Conservation (phyloP, 2,113 vertebrate genomes). For the Tachysurus fulvidraco region DNA sequence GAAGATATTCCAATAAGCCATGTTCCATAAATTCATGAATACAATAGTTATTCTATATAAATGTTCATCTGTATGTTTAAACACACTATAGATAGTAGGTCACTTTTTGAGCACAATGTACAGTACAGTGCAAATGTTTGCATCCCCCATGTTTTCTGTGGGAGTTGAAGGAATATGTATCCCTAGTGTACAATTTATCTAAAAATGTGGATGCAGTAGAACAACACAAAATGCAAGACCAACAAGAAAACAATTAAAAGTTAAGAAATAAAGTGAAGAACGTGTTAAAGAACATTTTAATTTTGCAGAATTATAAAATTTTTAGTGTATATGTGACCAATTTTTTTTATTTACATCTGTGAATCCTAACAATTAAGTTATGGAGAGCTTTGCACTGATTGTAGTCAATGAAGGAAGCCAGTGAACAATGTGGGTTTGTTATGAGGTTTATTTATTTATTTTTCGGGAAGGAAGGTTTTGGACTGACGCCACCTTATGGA, state of each 20-base stretch:
- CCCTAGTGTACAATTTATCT: not conserved
- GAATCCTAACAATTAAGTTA: not conserved
- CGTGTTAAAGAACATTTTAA: too few relatives aligned
- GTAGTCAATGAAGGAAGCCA: not conserved
- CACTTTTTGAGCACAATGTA: not conserved
- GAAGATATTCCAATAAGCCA: not conserved
- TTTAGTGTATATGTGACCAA: not conserved
- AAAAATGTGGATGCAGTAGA: not conserved
- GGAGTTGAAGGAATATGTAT: not conserved
- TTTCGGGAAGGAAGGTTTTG: not conserved
- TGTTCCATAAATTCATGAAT: not conserved
- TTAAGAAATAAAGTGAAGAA: not conserved
- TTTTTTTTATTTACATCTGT: not conserved
- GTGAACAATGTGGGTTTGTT: not conserved
- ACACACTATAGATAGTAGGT: not conserved
- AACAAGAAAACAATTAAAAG: not conserved
- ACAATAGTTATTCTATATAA: not conserved
- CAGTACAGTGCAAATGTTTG: not conserved
- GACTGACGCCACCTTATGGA: conserved; percentile 50
- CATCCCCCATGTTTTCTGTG: not conserved
- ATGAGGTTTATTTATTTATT: not conserved
- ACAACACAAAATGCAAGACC: not conserved
- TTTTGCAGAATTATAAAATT: not conserved
- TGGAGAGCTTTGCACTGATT: not conserved
- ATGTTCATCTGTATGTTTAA: not conserved